phyloP scores from a whole-genome alignment of 2,888 invertebrate genomes.

The Smittia aterrima region DNA sequence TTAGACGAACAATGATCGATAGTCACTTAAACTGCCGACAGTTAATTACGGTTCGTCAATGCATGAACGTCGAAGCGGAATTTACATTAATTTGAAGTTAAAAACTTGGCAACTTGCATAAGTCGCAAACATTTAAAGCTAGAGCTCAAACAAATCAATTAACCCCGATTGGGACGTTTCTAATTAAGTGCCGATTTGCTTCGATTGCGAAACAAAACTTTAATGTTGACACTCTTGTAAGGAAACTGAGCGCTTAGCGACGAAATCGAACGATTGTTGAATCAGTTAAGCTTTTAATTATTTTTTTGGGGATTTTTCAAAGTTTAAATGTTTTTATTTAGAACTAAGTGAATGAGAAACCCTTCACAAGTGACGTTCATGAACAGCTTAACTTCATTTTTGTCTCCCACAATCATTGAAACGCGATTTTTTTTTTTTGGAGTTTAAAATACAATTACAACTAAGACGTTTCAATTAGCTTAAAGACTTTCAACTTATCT shows the following conservation, averaged over 20 bases:
- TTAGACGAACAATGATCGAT: not conserved
- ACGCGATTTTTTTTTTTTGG: too few species aligned
- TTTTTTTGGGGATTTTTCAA: not conserved
- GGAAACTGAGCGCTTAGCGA: not conserved
- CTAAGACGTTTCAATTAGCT: too few species aligned
- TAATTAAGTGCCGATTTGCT: conserved; percentile 25
- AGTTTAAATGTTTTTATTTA: not conserved
- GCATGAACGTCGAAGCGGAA: not conserved
- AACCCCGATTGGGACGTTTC: not conserved
- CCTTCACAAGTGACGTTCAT: too few species aligned
- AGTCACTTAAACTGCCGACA: not conserved
- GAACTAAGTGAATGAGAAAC: too few species aligned
- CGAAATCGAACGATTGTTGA: not conserved
- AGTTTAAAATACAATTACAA: too few species aligned
- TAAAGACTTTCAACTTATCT: too few species aligned
- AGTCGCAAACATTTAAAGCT: not conserved
- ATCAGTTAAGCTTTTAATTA: not conserved
- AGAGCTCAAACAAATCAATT: conserved; percentile 13
- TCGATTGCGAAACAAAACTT: not conserved
- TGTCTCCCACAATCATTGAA: too few species aligned
- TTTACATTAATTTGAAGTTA: conserved; percentile 6
- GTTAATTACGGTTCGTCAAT: too few species aligned
- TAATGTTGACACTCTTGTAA: conserved; percentile 29
- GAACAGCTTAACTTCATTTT: too few species aligned
- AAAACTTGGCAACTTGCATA: not conserved